These are phyloP conservation scores for Sardina pilchardus DNA, from an alignment of 2,113 vertebrate genomes.

Conservation along the genomic window DNA sequence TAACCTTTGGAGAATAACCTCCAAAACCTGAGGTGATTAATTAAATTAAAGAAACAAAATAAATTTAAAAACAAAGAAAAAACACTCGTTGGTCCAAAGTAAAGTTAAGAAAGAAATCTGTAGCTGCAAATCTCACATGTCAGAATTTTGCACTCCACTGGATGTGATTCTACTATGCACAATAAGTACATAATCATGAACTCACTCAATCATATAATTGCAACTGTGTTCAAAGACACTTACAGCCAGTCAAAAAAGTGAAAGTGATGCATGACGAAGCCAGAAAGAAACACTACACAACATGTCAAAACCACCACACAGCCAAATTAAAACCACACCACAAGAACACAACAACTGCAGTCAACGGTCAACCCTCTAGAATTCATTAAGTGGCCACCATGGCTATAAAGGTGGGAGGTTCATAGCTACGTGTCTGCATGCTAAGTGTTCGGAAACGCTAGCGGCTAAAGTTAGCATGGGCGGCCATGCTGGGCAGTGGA, in stretches of 20 bases:
- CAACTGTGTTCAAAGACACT: slow-evolving; percentile 23
- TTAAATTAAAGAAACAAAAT: slow-evolving; percentile 12
- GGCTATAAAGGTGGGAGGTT: neutral
- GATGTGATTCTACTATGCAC: neutral
- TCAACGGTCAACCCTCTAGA: slow-evolving; percentile 50
- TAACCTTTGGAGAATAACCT: slow-evolving; percentile 5
- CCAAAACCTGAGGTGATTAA: neutral
- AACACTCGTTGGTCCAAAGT: slow-evolving; percentile 28
- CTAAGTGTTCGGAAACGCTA: neutral
- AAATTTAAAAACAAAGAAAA: neutral
- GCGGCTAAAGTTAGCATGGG: neutral
- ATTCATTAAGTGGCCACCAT: neutral
- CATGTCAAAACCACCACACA: slow-evolving; percentile 25
- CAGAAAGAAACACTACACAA: neutral
- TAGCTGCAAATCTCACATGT: slow-evolving; percentile 13
- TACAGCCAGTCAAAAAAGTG: slow-evolving; percentile 33
- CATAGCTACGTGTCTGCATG: slow-evolving; percentile 57
- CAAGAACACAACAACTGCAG: slow-evolving; percentile 12
- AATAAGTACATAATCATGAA: slow-evolving; percentile 48
- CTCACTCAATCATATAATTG: slow-evolving; percentile 60
- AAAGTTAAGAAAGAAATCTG: slow-evolving; percentile 41
- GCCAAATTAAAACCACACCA: slow-evolving; percentile 20
- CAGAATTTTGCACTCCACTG: slow-evolving; percentile 9
- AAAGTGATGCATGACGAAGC: slow-evolving; percentile 28
- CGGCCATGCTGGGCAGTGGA: slow-evolving; percentile 32